Evolutionary conservation across 2,113 vertebrate species (phyloP), one percentile per base, ranked within the genome.

Genomic region (Taxidea taxus): DNA sequence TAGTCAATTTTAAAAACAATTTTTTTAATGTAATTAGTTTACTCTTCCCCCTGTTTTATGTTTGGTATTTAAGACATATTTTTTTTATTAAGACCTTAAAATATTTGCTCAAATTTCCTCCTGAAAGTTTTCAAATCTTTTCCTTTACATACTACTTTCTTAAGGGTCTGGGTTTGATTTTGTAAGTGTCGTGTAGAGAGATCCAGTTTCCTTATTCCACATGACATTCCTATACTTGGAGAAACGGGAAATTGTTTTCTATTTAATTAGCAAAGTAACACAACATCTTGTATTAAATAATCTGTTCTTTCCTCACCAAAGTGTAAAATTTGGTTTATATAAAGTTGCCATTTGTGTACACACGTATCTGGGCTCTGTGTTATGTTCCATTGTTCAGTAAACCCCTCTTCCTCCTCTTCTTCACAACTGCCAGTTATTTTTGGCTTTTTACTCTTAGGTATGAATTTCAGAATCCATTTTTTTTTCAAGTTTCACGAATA

Each of bases 51-150:
- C 37, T 47, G 42, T 54, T 42, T 74, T 81, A 31, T 54, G 1
- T 84, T 81, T 83, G n/a, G n/a, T 62, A 18, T 70, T 96, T 96
- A 95, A 47, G n/a, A 58, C 21, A 84, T 27, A 58, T 11, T 90
- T 14, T 7, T 84, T 70, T 85, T 91, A 54, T 42, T 54, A 72
- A 74, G 34, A 25, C 8, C n/a, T 54, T 91, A 34, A 49, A 89
- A 95, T 89, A 39, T 16, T 56, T 66, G 83, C 13, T 39, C 77
- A 83, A 85, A 31, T 84, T 83, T 95, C 97, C n/a, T 77, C 31
- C 58, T 86, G 11, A n/a, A 88, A 39, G 13, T 86, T 80, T 51
- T 58, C 8, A 93, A 37, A 25, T 91, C 91, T 86, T 56, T 90
- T 92, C 14, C 10, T 78, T 81, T 54, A 37, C 47, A 11, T 42